Evolutionary conservation across 2,797 vertebrate genomes (phyloP), one percentile per base, ranked within the genome.

Genomic region (Melanotaenia maccullochi): DNA sequence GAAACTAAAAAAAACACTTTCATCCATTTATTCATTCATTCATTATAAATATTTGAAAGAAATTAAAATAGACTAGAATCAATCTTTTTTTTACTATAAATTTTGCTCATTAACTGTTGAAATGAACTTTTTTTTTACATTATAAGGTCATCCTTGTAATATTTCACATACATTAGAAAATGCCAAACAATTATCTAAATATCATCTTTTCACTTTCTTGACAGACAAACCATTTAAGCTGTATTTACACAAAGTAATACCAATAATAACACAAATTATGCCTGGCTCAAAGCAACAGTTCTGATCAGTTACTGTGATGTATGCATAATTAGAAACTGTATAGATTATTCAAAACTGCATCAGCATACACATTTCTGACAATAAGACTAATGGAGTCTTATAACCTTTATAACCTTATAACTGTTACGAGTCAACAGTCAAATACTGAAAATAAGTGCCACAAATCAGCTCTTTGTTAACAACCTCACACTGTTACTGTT

Each of bases 391-490:
- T 69, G 7, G 9, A 62, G 54, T 57, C 68, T 62, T 63, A 24
- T 7, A 28, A 60, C 52, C 38, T 28, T 28, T 28, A 28, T 28
- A 28, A 28, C 28, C 28, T 28, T 28, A 30, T 30, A 30, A 30
- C 28, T 47, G 55, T 61, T 16, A 47, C 5, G 20, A 74, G 11
- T 25, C 40, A 24, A 59, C 36, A 65, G 71, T 70, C 60, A 73
- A 44, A 25, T 12, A 25, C 49, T 42, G 57, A 56, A 55, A 60
- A 32, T 2, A 36, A 38, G 25, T 65, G 65, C 71, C 58, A 78
- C 2, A 9, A 42, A 76, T 87, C 83, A 90, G 76, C 78, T 88
- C 86, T 83, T 78, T 79, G 38, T 62, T 57, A 73, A 76, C 70
- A 58, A 72, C 36, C 78, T 65, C 38, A 60, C 6, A 42, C 72